Evolutionary conservation across 2,113 vertebrate genomes (phyloP).

Genomic region (Cynopterus brachyotis): DNA sequence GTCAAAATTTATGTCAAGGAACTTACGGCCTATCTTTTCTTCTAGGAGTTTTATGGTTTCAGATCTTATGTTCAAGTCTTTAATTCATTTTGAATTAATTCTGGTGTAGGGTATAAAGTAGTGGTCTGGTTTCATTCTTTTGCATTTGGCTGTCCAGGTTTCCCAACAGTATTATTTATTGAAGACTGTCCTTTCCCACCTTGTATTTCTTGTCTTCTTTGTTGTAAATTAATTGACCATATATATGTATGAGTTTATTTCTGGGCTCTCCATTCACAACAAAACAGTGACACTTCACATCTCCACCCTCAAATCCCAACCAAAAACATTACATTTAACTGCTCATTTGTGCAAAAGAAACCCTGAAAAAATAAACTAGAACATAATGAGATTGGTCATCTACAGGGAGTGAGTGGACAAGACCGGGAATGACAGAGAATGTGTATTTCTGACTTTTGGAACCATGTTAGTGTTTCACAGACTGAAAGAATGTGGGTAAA

Average conservation of each 20-base stretch:
- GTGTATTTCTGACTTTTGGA: background rate
- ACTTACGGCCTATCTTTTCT: background rate
- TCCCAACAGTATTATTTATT: background rate
- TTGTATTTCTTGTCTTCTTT: background rate
- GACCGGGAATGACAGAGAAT: background rate
- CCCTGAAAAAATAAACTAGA: background rate
- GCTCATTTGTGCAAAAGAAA: slow-evolving; percentile 2
- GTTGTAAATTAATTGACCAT: background rate
- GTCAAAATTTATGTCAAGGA: background rate
- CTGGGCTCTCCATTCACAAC: background rate
- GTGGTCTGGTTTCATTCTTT: background rate
- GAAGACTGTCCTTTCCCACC: background rate
- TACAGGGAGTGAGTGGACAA: background rate
- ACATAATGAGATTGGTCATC: background rate
- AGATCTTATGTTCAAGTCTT: background rate
- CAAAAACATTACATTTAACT: background rate
- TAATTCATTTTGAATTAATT: background rate
- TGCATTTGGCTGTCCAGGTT: background rate
- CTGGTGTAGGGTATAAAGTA: background rate
- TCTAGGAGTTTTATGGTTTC: background rate
- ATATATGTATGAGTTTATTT: background rate
- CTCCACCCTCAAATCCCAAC: background rate
- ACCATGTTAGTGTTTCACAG: slow-evolving; percentile 21
- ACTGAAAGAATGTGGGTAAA: background rate
- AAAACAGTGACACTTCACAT: background rate